Evolutionary conservation across 2,113 vertebrate species (phyloP), one percentile per base, ranked within the genome.

Genomic region (Leptodactylus fuscus): DNA sequence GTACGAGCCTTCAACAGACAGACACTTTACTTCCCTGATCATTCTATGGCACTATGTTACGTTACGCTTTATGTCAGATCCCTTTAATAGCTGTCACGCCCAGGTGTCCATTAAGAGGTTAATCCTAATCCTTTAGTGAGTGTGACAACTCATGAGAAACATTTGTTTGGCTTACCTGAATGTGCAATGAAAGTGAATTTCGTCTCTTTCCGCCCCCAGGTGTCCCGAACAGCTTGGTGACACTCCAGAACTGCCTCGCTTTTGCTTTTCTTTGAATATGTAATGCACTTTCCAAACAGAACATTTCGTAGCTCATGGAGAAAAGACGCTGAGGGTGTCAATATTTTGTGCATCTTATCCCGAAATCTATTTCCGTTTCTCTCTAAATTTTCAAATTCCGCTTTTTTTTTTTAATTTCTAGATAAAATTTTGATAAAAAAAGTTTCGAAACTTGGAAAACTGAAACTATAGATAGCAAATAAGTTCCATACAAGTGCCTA

Each of bases 251-350:
- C 29, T 62, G 58, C 58, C 12, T 62, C 12, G 58, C 58, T 62
- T 62, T 62, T 62, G 4, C 58, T 62, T 62, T 62, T 62, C 24
- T 62, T 29, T 62, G 58, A 62, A 62, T 62, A 27, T 65, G 60
- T 65, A 32, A 6, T 65, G 27, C 13, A 15, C 1, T 65, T 65
- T 32, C 32, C 27, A 65, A 16, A 1, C 60, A 32, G 5, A 65
- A 65, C 27, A 65, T 65, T 65, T 16, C 15, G 5, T 65, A 32
- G 27, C 24, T 65, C 24, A 13, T 12, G 11, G 60, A 65, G 29
- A 65, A 32, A 65, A 32, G 15, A 32, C 29, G 60, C 60, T 16
- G 60, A 65, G 15, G 58, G 60, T 65, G 60, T 32, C 60, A 65
- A 65, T 5, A 65, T 65, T 65, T 32, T 32, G 15, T 65, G 60